These are phyloP conservation scores for Drosophila atripex DNA, from an alignment of 2,888 invertebrate species.

Conservation along the genomic window DNA sequence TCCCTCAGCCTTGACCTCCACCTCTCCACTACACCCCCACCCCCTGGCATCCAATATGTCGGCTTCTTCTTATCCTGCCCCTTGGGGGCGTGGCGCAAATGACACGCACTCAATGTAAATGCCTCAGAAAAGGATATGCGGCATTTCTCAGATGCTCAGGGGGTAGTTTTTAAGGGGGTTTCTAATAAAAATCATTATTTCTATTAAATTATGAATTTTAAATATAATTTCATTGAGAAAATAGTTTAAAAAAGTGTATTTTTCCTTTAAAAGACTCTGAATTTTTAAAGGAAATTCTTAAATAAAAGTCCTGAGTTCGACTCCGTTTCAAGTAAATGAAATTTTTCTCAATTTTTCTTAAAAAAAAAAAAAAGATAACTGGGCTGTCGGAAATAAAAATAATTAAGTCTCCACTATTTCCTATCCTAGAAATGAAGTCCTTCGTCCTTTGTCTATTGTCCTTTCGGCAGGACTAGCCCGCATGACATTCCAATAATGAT, in stretches of 20 bases:
- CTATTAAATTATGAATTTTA: no score
- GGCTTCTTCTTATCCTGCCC: background rate
- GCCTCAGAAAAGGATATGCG: slow-evolving; percentile 14
- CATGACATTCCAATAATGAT: slow-evolving; percentile 78
- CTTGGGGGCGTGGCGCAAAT: slow-evolving; percentile 28
- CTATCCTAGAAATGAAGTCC: background rate
- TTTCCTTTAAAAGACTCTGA: background rate
- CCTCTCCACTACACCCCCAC: background rate
- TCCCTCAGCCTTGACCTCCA: slow-evolving; percentile 8
- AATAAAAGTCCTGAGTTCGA: no score
- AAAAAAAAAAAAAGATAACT: no score
- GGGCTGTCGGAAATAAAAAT: no score
- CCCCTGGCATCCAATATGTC: background rate
- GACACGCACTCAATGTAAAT: slow-evolving; percentile 48
- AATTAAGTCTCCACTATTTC: no score
- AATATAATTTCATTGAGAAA: no score
- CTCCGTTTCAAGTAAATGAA: no score
- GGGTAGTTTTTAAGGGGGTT: background rate
- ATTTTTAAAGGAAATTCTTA: no score
- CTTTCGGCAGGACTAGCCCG: slow-evolving; percentile 9
- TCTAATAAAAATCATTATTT: no score
- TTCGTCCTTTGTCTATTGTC: background rate
- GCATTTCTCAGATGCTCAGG: slow-evolving; percentile 4
- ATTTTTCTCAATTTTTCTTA: no score
- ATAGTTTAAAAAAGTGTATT: background rate